These are phyloP conservation scores for Andricus quercusramuli DNA, from an alignment of 2,888 invertebrate species.

Conservation along the genomic window DNA sequence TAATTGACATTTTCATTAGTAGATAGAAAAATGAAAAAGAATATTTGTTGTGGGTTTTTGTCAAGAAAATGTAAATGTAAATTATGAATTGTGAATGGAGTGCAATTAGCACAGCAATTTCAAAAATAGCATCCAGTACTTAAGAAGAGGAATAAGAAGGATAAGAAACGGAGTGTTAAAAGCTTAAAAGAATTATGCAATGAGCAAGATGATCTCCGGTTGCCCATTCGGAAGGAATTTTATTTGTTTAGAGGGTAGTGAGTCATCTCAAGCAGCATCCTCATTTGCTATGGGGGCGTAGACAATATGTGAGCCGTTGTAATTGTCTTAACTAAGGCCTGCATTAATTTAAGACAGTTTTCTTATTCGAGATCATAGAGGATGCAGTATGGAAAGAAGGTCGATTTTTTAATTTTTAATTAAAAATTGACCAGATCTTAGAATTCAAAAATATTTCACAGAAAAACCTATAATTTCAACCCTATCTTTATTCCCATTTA, in stretches of 20 bases:
- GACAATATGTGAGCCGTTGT: constrained; percentile 63
- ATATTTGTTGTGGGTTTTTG: not conserved
- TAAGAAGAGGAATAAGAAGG: constrained; percentile 30
- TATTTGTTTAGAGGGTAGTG: constrained; percentile 66
- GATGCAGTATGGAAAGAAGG: constrained; percentile 21
- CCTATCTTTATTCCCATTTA: not conserved
- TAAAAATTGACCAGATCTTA: not conserved
- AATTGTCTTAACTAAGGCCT: constrained; percentile 75
- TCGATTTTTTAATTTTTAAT: not conserved
- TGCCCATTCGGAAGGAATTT: constrained; percentile 60
- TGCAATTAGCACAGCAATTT: constrained; percentile 22
- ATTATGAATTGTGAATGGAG: not conserved
- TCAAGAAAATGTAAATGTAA: not conserved
- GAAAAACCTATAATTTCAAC: not conserved
- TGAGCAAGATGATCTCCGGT: constrained; percentile 43
- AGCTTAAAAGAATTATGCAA: constrained; percentile 29
- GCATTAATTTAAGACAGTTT: constrained; percentile 69
- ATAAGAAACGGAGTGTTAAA: constrained; percentile 43
- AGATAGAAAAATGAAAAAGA: too few species aligned
- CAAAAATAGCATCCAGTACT: constrained; percentile 14
- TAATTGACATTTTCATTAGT: too few species aligned
- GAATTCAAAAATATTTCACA: too few species aligned
- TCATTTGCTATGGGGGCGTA: constrained; percentile 68
- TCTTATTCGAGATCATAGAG: constrained; percentile 15
- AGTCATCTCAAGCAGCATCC: constrained; percentile 68